These are phyloP conservation scores for Chaenodraco wilsoni DNA, from an alignment of 2,797 vertebrate species.

Conservation along the genomic window DNA sequence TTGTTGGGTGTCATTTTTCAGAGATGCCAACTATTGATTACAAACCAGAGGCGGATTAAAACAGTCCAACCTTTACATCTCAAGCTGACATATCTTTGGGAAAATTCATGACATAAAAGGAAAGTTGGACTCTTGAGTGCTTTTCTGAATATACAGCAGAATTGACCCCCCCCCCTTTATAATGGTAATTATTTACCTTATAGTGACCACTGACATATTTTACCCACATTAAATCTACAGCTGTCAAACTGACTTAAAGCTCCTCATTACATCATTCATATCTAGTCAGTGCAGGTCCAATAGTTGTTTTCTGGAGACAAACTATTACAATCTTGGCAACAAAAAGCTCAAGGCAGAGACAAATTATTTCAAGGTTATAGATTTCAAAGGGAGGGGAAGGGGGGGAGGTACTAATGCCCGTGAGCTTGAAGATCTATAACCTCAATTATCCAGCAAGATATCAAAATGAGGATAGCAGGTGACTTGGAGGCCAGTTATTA, in stretches of 20 bases:
- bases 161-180: not conserved
- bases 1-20: slow-evolving; percentile 36
- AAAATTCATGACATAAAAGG: not conserved
- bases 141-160: not conserved
- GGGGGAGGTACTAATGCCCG: slow-evolving; percentile 12
- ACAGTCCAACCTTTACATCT: slow-evolving; percentile 7
- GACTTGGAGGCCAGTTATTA: slow-evolving; percentile 48
- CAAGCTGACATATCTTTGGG: slow-evolving; percentile 12
- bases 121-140: not conserved
- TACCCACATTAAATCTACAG: slow-evolving; percentile 19
- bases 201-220: slow-evolving; percentile 18
- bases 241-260: slow-evolving; percentile 20
- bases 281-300: slow-evolving; percentile 8
- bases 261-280: slow-evolving; percentile 21
- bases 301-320: slow-evolving; percentile 39
- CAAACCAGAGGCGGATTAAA: slow-evolving; percentile 16
- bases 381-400: slow-evolving; percentile 1
- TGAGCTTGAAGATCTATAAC: slow-evolving; percentile 49
- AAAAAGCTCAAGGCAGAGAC: slow-evolving; percentile 23
- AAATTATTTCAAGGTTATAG: slow-evolving; percentile 37
- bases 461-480: slow-evolving; percentile 52
- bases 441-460: slow-evolving; percentile 60
- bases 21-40: slow-evolving; percentile 35
- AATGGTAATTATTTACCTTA: slow-evolving; percentile 16
- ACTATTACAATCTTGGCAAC: slow-evolving; percentile 22